These are phyloP conservation scores for Caenorhabditis sulstoni DNA, from an alignment of 2,888 invertebrate genomes.

Conservation along the genomic window DNA sequence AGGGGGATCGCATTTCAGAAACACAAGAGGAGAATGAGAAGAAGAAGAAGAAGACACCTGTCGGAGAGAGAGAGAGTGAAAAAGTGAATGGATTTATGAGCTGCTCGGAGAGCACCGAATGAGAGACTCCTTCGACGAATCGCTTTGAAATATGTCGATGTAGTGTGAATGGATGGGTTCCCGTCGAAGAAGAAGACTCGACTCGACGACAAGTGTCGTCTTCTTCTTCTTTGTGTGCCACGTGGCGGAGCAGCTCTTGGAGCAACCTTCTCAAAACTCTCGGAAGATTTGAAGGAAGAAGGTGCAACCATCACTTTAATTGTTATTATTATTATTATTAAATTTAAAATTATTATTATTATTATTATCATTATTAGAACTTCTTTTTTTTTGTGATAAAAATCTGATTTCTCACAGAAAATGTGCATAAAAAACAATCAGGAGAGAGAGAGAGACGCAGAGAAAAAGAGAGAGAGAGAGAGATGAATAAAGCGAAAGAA, in stretches of 20 bases:
- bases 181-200: too few species aligned
- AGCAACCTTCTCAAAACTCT: too few species aligned
- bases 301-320: too few species aligned
- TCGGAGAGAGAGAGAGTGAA: too few species aligned
- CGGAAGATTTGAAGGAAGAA: too few species aligned
- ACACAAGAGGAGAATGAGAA: slow-evolving; percentile 16
- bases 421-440: slow-evolving; percentile 27
- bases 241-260: too few species aligned
- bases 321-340: slow-evolving; percentile 14
- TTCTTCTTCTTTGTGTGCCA: too few species aligned
- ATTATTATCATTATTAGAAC: slow-evolving; percentile 2
- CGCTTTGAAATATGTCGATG: slow-evolving; percentile 21
- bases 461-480: slow-evolving; percentile 34
- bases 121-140: neutral
- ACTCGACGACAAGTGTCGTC: too few species aligned
- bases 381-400: neutral
- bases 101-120: slow-evolving; percentile 25
- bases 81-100: slow-evolving; percentile 47
- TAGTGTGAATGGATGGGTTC: slow-evolving; percentile 9
- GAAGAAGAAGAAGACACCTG: slow-evolving; percentile 34
- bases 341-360: slow-evolving; percentile 11
- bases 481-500: slow-evolving; percentile 45
- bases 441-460: slow-evolving; percentile 14
- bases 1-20: slow-evolving; percentile 24
- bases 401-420: slow-evolving; percentile 10